Conservation (phyloP, 1,140 invertebrate genomes). For the Lamellibrachia luymesi region DNA sequence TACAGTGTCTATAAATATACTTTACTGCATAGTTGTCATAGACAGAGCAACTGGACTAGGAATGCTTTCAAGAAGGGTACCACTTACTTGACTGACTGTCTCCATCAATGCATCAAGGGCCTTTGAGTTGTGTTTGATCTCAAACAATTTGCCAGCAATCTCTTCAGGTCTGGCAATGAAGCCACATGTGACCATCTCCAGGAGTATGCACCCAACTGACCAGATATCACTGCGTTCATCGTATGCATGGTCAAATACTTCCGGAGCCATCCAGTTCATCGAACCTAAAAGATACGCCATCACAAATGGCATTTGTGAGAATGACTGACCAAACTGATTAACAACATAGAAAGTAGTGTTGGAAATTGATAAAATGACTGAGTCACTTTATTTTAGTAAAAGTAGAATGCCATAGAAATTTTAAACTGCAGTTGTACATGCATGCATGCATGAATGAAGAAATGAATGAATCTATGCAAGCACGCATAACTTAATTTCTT, state of each 20-base stretch:
- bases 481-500: no score
- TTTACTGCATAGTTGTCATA: no score
- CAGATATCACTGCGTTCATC: conserved; percentile 48
- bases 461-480: no score
- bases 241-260: conserved; percentile 36
- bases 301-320: background rate
- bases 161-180: conserved; percentile 30
- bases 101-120: conserved; percentile 35
- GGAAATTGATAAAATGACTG: no score
- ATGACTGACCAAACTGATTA: background rate
- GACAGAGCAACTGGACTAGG: no score
- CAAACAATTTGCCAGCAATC: conserved; percentile 35
- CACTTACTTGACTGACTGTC: background rate
- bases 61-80: background rate
- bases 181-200: conserved; percentile 44
- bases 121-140: conserved; percentile 37
- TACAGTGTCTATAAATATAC: no score
- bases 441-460: background rate
- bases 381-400: background rate
- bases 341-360: no score
- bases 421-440: background rate
- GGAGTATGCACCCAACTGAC: conserved; percentile 46
- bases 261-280: conserved; percentile 48
- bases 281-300: conserved; percentile 33
- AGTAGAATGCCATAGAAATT: background rate